A percentile compares a stretch with the other conserved stretches of the same genome.
These are phyloP conservation scores for Erinaceus europaeus DNA, from an alignment of 2,113 vertebrate genomes.

Conservation along the genomic window DNA sequence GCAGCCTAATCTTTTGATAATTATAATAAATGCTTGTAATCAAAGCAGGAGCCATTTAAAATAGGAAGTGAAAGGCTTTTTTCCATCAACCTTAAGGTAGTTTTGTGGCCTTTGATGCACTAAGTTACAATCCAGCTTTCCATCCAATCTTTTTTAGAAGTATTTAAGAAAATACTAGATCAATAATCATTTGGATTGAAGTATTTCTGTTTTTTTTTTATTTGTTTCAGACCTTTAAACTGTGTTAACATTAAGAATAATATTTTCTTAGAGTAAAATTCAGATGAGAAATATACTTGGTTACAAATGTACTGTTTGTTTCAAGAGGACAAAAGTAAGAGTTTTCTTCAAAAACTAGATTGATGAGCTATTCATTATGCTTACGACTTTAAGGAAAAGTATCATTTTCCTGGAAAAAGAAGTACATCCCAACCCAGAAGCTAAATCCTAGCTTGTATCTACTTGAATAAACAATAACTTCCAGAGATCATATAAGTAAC, in stretches of 20 bases:
- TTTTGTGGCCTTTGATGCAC: conserved; percentile 77
- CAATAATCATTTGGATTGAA: conserved; percentile 70
- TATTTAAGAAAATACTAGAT: conserved; percentile 68
- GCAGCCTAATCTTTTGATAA: conserved; percentile 89
- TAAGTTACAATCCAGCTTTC: conserved; percentile 71
- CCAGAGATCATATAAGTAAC: conserved; percentile 82
- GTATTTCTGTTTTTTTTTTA: conserved; percentile 66
- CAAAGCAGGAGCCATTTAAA: conserved; percentile 90
- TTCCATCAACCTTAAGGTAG: conserved; percentile 86
- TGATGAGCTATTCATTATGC: conserved; percentile 53
- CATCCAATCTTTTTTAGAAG: conserved; percentile 75
- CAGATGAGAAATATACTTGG: conserved; percentile 52
- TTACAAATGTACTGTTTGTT: conserved; percentile 54
- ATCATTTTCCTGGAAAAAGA: conserved; percentile 75
- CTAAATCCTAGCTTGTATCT: conserved; percentile 75
- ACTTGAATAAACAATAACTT: conserved; percentile 80
- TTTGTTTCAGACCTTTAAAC: conserved; percentile 70
- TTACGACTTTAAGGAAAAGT: conserved; percentile 63
- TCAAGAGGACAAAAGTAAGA: conserved; percentile 50
- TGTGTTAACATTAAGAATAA: conserved; percentile 74
- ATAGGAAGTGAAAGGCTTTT: conserved; percentile 85
- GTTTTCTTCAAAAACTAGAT: conserved; percentile 54
- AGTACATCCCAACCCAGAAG: conserved; percentile 76
- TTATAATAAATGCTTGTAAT: conserved; percentile 97
- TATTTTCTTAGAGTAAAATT: conserved; percentile 66